Conservation (phyloP, 2,797 vertebrate genomes). For the Morelia viridis region DNA sequence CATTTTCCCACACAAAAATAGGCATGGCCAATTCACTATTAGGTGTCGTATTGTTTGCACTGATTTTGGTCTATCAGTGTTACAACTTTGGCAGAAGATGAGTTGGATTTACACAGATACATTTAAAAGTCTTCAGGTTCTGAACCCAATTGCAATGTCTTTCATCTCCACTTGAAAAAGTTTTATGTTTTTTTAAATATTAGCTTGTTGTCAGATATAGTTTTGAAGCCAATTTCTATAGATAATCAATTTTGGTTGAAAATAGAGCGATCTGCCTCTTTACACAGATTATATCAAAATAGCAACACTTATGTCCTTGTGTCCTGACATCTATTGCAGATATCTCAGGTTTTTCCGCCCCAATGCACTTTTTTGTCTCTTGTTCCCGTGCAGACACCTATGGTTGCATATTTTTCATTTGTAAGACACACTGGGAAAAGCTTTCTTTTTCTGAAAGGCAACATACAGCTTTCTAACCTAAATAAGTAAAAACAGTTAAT, state of each 20-base stretch:
- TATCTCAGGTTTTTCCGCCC: neutral
- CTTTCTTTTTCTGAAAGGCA: neutral
- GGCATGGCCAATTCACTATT: neutral
- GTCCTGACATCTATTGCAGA: neutral
- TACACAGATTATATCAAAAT: neutral
- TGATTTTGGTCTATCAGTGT: neutral
- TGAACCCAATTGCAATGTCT: neutral
- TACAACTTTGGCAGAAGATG: neutral
- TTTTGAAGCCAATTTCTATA: neutral
- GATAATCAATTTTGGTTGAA: neutral
- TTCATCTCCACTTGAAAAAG: neutral
- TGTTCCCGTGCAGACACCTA: neutral
- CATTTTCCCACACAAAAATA: neutral
- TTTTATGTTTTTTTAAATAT: neutral
- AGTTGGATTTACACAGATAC: neutral
- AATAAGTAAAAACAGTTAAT: neutral
- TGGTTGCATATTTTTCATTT: neutral
- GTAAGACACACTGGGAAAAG: neutral
- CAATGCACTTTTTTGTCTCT: neutral
- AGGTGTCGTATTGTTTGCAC: neutral
- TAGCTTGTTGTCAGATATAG: too few species aligned
- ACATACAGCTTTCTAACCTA: neutral
- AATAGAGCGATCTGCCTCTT: neutral
- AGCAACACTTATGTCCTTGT: neutral
- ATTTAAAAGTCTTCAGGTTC: neutral